These are phyloP conservation scores for Erebia palarica DNA, from an alignment of 2,888 invertebrate species.

Conservation along the genomic window DNA sequence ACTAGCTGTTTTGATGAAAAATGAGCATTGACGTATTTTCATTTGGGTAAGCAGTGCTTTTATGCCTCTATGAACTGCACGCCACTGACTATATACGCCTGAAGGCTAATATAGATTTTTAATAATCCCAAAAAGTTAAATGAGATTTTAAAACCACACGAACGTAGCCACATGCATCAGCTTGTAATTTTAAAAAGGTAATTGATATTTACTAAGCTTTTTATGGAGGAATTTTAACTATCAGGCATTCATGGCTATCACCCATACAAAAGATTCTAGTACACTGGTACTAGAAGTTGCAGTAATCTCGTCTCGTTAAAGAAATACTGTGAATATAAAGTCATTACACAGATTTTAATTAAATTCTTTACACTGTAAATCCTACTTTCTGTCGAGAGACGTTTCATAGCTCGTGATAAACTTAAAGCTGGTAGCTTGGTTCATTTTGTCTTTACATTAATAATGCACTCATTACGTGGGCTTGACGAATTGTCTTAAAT, in stretches of 20 bases:
- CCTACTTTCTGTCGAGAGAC: not conserved
- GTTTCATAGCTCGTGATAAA: not conserved
- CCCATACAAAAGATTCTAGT: slow-evolving; percentile 6
- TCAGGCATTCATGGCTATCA: not conserved
- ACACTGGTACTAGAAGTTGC: not conserved
- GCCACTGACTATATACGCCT: too few relatives aligned
- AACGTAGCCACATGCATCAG: not conserved
- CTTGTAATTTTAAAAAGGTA: not conserved
- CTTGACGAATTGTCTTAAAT: slow-evolving; percentile 21
- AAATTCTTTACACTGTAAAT: not conserved
- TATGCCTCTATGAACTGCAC: too few relatives aligned
- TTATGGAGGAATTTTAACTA: slow-evolving; percentile 14
- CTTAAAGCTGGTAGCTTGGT: not conserved
- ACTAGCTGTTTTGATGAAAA: too few relatives aligned
- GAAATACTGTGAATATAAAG: not conserved
- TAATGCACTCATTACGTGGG: slow-evolving; percentile 12
- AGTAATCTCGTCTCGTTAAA: not conserved
- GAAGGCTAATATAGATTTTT: too few relatives aligned
- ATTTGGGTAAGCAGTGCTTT: too few relatives aligned
- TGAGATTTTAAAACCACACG: too few relatives aligned
- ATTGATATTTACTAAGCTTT: not conserved
- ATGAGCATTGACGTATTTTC: too few relatives aligned
- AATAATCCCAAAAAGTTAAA: too few relatives aligned
- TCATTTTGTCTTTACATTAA: not conserved
- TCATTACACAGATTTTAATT: not conserved